Evolutionary conservation across 2,797 vertebrate species (phyloP).

Genomic region (Allobates femoralis): DNA sequence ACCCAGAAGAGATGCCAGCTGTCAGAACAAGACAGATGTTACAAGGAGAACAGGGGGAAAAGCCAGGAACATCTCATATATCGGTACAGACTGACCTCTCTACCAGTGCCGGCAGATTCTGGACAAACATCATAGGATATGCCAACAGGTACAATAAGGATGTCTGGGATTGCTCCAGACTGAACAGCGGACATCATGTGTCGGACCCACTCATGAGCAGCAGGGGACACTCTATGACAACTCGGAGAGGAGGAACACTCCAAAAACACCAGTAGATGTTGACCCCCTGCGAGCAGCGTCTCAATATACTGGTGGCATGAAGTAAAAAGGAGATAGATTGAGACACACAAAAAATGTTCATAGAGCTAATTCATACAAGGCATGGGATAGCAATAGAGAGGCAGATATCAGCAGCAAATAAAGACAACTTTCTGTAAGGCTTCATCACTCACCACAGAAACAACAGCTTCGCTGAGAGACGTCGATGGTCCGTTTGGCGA

Average conservation of each 20-base stretch:
- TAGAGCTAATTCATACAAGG: not conserved
- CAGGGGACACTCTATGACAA: slow-evolving; percentile 60
- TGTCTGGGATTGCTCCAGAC: slow-evolving; percentile 75
- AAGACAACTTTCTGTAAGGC: not conserved
- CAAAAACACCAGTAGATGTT: slow-evolving; percentile 84
- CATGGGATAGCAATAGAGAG: not conserved
- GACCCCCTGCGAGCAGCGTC: slow-evolving; percentile 82
- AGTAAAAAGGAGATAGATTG: not conserved
- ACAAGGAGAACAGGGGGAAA: not conserved
- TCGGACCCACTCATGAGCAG: slow-evolving; percentile 77
- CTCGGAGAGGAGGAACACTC: slow-evolving; percentile 73
- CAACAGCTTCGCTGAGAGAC: slow-evolving; percentile 63
- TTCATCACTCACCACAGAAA: slow-evolving; percentile 66
- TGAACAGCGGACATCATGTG: slow-evolving; percentile 75
- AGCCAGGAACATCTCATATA: not conserved
- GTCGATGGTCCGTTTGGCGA: slow-evolving; percentile 51
- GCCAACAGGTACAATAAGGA: slow-evolving; percentile 83
- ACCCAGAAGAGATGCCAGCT: slow-evolving; percentile 45
- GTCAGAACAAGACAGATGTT: not conserved
- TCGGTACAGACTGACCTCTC: slow-evolving; percentile 62
- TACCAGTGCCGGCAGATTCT: rapidly evolving
- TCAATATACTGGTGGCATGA: slow-evolving; percentile 75
- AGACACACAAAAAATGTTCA: not conserved
- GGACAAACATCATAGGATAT: slow-evolving; percentile 81
- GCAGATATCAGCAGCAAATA: not conserved